Conservation (phyloP, 2,888 invertebrate genomes). For the Tetanocera ferruginea region DNA sequence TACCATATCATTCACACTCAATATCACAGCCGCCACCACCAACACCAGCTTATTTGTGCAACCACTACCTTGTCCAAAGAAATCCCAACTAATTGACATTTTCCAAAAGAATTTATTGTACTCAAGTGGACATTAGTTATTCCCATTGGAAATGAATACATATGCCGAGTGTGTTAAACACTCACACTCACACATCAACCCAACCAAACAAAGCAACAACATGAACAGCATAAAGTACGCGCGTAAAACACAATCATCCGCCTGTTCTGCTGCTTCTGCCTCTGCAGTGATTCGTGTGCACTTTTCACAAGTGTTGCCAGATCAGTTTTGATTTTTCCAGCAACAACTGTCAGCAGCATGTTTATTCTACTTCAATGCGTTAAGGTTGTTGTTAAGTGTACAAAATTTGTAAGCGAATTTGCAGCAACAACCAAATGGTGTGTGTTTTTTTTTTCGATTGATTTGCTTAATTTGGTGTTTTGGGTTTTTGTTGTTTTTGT, state of each 20-base stretch:
- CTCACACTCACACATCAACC: conserved; percentile 1
- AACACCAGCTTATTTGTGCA: not conserved
- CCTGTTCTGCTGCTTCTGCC: not conserved
- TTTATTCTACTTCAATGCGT: not conserved
- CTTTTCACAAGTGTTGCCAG: conserved; percentile 30
- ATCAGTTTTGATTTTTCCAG: conserved; percentile 24
- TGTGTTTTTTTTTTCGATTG: not conserved
- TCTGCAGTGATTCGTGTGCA: not conserved
- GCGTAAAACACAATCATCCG: not conserved
- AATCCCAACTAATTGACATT: conserved; percentile 65
- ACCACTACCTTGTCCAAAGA: conserved; percentile 14
- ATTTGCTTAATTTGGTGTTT: no score
- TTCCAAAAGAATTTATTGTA: conserved; percentile 67
- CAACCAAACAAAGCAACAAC: not conserved
- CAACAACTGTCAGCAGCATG: conserved; percentile 11
- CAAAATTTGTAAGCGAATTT: conserved; percentile 41
- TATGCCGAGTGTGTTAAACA: conserved; percentile 41
- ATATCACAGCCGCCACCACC: conserved; percentile 1
- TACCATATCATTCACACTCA: conserved; percentile 22
- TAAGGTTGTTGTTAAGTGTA: not conserved
- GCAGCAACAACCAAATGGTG: conserved; percentile 32
- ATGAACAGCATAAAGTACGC: conserved; percentile 30
- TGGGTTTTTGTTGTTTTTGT: not conserved
- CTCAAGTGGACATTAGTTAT: conserved; percentile 66
- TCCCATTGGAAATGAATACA: conserved; percentile 68